Percentiles rank a stretch among this genome's conserved stretches.
phyloP scores from a whole-genome alignment of 2,113 vertebrate genomes.

The Antigone vipio region DNA sequence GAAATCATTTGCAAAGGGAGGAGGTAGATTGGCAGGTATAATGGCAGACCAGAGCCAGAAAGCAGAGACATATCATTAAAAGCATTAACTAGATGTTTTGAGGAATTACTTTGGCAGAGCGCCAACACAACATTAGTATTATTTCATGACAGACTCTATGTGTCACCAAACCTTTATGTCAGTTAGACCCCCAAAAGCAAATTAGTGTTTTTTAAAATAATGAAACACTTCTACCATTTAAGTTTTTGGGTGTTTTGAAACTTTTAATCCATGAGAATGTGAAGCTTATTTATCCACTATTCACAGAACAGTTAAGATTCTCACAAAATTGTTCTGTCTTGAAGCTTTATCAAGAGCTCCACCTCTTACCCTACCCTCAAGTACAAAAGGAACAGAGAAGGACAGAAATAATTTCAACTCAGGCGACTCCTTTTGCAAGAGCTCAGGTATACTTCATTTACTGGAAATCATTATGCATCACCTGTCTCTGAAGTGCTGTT shows the following conservation, averaged over 20 bases:
- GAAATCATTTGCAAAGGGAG: not conserved
- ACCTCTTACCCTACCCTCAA: not conserved
- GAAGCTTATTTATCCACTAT: not conserved
- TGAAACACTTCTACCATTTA: not conserved
- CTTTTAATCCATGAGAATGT: not conserved
- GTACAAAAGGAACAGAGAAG: not conserved
- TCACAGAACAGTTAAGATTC: not conserved
- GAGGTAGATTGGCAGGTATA: not conserved
- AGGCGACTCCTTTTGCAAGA: not conserved
- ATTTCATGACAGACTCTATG: not conserved
- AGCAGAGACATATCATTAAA: not conserved
- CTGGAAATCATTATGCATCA: not conserved
- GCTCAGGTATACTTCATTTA: not conserved
- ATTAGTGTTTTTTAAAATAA: not conserved
- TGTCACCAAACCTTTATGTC: not conserved
- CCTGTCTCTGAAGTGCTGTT: not conserved
- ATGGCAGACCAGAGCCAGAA: slow-evolving; percentile 9
- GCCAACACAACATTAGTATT: not conserved
- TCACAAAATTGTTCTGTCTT: not conserved
- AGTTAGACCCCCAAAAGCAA: not conserved
- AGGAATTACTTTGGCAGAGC: not conserved
- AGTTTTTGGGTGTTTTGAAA: not conserved
- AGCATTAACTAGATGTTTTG: not conserved
- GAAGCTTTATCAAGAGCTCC: not conserved
- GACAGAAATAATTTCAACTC: not conserved